Evolutionary conservation across 2,888 invertebrate species (phyloP).

Genomic region (Achlya flavicornis): DNA sequence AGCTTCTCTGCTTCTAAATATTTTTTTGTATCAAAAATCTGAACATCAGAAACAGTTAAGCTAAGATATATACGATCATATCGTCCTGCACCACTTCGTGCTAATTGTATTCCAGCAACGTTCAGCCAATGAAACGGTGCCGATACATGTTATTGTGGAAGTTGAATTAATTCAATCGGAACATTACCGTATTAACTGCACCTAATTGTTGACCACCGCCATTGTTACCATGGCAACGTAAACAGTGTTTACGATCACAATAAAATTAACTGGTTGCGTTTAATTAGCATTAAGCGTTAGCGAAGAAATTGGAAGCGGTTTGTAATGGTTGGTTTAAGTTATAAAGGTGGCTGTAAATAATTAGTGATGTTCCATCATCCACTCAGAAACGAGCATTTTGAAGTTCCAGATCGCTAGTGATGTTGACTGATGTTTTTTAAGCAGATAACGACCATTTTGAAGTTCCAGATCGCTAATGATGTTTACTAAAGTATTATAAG

Average conservation of each 20-base stretch:
- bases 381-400: too few relatives aligned
- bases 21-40: too few relatives aligned
- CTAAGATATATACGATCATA: neutral
- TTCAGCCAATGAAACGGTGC: neutral
- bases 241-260: conserved; percentile 15
- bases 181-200: conserved; percentile 32
- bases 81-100: conserved; percentile 3
- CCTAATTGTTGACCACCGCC: conserved; percentile 35
- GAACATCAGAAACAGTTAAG: neutral
- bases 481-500: too few relatives aligned
- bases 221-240: conserved; percentile 25
- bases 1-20: too few relatives aligned
- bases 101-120: neutral
- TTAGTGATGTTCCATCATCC: too few relatives aligned
- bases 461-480: too few relatives aligned
- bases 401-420: too few relatives aligned
- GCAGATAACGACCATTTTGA: too few relatives aligned
- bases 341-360: neutral
- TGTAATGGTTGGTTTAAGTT: neutral
- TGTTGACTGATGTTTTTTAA: too few relatives aligned
- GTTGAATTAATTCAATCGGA: conserved; percentile 31
- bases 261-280: neutral
- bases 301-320: neutral
- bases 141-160: conserved; percentile 21
- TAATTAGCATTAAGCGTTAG: neutral